These are phyloP conservation scores for Lonchura striata DNA, from an alignment of 2,113 vertebrate genomes.

Conservation along the genomic window DNA sequence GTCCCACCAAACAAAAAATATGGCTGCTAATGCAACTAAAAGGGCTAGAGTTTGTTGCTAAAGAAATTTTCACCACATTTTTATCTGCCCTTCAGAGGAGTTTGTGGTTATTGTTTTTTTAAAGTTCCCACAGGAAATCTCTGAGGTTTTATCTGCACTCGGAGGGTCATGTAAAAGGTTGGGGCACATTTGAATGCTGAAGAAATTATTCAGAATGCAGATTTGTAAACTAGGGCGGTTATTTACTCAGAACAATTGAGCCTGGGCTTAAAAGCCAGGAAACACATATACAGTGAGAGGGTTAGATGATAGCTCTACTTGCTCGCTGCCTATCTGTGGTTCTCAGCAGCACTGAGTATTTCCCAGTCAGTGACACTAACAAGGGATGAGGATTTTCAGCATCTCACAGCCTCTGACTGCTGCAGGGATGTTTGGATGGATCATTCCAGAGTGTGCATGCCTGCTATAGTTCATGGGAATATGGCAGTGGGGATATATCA, in stretches of 20 bases:
- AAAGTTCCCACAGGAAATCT: conserved; percentile 67
- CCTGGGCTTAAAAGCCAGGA: conserved; percentile 21
- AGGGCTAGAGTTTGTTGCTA: not conserved
- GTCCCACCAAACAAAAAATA: conserved; percentile 53
- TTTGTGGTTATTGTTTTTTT: conserved; percentile 50
- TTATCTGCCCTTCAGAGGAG: conserved; percentile 40
- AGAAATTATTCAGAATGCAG: conserved; percentile 59
- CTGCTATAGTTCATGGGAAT: not conserved
- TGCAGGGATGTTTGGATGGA: not conserved
- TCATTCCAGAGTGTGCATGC: not conserved
- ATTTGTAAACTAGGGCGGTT: conserved; percentile 3
- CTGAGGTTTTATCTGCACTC: not conserved
- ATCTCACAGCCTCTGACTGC: not conserved
- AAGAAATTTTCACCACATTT: conserved; percentile 48
- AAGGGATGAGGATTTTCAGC: not conserved
- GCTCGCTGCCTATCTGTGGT: not conserved
- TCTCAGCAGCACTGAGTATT: not conserved
- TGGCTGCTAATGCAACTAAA: conserved; percentile 12
- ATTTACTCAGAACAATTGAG: conserved; percentile 53
- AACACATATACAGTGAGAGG: not conserved
- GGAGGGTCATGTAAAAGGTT: conserved; percentile 37
- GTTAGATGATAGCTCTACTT: not conserved
- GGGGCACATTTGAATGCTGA: not conserved
- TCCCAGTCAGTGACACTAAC: not conserved
- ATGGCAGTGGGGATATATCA: not conserved